Conservation (phyloP, 1,140 invertebrate species). For the Ostrea denselamellosa region DNA sequence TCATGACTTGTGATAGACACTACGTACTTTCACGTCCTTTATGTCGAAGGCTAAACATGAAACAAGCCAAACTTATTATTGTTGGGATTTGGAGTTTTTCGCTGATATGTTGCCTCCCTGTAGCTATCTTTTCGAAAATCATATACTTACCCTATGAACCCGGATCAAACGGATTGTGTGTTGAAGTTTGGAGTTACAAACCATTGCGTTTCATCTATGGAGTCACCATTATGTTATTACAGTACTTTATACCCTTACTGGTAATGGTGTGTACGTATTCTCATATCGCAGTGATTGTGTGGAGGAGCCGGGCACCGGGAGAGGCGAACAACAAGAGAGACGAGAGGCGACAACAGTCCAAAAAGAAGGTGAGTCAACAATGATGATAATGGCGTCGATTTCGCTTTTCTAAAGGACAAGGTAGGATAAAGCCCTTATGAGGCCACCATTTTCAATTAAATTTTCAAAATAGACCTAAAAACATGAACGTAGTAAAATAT, state of each 20-base stretch:
- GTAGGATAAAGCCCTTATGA: too few species aligned
- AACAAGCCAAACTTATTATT: slow-evolving; percentile 85
- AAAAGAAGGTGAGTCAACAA: slow-evolving; percentile 79
- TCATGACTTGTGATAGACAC: slow-evolving; percentile 96
- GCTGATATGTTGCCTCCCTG: slow-evolving; percentile 50
- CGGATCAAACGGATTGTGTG: slow-evolving; percentile 51
- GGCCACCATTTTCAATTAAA: too few species aligned
- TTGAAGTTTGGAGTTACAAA: slow-evolving; percentile 54
- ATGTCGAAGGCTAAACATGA: slow-evolving; percentile 86
- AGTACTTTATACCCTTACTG: slow-evolving; percentile 89
- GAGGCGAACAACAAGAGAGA: slow-evolving; percentile 90
- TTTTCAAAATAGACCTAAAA: too few species aligned
- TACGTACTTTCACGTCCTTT: slow-evolving; percentile 94
- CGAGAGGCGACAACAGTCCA: slow-evolving; percentile 88
- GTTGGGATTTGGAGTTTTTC: slow-evolving; percentile 85
- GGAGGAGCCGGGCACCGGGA: slow-evolving; percentile 90
- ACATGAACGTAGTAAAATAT: too few species aligned
- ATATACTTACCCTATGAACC: slow-evolving; percentile 42
- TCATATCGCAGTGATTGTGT: slow-evolving; percentile 90
- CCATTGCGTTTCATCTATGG: slow-evolving; percentile 83
- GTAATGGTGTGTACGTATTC: slow-evolving; percentile 92
- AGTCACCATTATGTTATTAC: slow-evolving; percentile 87
- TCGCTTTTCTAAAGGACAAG: too few species aligned
- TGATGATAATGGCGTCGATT: too few species aligned
- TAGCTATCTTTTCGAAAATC: slow-evolving; percentile 52